Evolutionary conservation across 1,140 invertebrate genomes (phyloP), one percentile per base, ranked within the genome.

Genomic region (Galleria mellonella): DNA sequence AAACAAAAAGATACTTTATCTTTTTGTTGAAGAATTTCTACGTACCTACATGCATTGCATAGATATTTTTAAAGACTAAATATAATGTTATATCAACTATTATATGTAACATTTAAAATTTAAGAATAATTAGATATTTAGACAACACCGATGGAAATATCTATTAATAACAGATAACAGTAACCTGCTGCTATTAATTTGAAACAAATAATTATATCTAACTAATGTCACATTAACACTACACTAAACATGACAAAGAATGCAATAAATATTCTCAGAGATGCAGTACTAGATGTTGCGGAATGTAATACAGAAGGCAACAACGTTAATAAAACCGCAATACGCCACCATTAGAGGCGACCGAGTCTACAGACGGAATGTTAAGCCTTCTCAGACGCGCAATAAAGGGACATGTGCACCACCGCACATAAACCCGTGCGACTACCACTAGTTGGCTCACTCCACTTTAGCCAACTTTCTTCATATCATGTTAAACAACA

Each of bases 251-350:
- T 37, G 14, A 37, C 35, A 37, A 17, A 13, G 14, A 17, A 35
- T 10, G 39, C 39, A 47, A 47, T 47, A 47, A 47, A 47, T 47
- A 47, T 47, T 23, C 9, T 2, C 15, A 15, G 11, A 44, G 41
- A 45, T 52, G 42, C 43, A 35, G 30, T 51, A 46, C 47, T 65
- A 63, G 58, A 67, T 53, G 56, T 59, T 61, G 41, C 39, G 65
- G 72, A 77, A 75, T 77, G 65, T 72, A 72, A 73, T 73, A 72
- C 61, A 70, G 62, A 68, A 68, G 61, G 60, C 55, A 55, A 66
- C 63, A 70, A 62, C 68, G 63, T 71, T 74, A 76, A 74, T 71
- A 81, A 76, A 74, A 81, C 72, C 72, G 61, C 76, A 74, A 71
- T 62, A 68, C 62, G 54, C 49, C 55, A 60, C 59, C 62, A 75